Percentiles rank a stretch among this genome's conserved stretches.
These are phyloP conservation scores for Falco concolor DNA, from an alignment of 2,797 vertebrate genomes.

Conservation along the genomic window DNA sequence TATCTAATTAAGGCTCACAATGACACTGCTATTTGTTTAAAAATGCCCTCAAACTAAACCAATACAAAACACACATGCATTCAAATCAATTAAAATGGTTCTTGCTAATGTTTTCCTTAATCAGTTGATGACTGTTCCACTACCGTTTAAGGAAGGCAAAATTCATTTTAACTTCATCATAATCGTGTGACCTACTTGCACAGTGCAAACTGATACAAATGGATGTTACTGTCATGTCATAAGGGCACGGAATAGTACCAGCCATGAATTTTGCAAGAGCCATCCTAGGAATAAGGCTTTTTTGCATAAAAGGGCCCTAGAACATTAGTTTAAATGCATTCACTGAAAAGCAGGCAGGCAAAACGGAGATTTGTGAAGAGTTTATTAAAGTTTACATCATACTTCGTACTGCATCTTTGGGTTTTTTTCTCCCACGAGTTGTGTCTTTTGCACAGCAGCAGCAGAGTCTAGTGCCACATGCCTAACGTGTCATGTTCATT, in stretches of 20 bases:
- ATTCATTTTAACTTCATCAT: conserved; percentile 50
- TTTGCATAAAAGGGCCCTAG: conserved; percentile 5
- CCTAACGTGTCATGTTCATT: neutral
- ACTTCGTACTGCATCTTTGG: neutral
- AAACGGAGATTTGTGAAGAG: neutral
- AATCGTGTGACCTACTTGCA: conserved; percentile 26
- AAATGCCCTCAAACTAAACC: conserved; percentile 74
- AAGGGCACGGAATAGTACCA: conserved; percentile 24
- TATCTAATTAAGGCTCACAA: conserved; percentile 74
- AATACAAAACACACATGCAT: conserved; percentile 64
- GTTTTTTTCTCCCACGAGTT: neutral
- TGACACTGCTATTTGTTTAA: conserved; percentile 74
- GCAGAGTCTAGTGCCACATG: neutral
- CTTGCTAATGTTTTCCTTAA: conserved; percentile 67
- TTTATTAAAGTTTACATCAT: neutral
- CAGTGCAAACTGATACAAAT: conserved; percentile 38
- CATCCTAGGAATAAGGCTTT: neutral
- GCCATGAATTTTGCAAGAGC: conserved; percentile 56
- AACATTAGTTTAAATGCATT: neutral
- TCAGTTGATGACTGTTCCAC: conserved; percentile 58
- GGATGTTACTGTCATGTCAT: conserved; percentile 40
- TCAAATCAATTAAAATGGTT: conserved; percentile 71
- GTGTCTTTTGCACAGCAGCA: neutral
- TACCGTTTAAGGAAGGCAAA: neutral
- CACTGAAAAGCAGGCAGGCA: neutral